Conservation (phyloP, 2,113 vertebrate species). For the Salvelinus alpinus region DNA sequence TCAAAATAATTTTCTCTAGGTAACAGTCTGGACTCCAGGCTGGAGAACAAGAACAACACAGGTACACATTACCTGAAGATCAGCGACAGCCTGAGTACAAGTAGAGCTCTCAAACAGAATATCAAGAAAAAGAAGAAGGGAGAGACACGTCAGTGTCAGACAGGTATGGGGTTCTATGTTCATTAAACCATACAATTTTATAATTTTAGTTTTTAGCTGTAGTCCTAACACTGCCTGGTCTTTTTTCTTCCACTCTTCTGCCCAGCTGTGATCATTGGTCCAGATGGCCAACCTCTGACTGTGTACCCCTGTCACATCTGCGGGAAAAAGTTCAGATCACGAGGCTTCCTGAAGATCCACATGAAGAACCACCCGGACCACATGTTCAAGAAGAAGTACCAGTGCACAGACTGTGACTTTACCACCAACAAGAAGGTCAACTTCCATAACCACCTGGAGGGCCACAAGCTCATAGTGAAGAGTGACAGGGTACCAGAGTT, state of each 20-base stretch:
- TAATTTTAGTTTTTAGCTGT: too few relatives aligned
- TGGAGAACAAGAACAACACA: conserved; percentile 81
- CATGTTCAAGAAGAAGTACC: conserved; percentile 87
- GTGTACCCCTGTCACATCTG: conserved; percentile 91
- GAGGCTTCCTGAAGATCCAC: conserved; percentile 89
- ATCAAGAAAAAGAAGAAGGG: conserved; percentile 83
- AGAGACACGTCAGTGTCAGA: conserved; percentile 86
- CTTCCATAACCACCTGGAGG: conserved; percentile 90
- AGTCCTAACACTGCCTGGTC: neutral
- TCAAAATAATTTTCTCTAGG: neutral
- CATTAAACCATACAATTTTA: neutral
- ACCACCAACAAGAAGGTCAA: conserved; percentile 90
- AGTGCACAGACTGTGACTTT: conserved; percentile 90
- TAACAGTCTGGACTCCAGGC: conserved; percentile 3
- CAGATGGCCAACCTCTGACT: conserved; percentile 87
- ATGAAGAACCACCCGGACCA: conserved; percentile 91
- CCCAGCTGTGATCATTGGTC: conserved; percentile 89
- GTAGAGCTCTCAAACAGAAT: conserved; percentile 83
- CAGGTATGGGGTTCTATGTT: conserved; percentile 68
- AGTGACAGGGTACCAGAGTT: conserved; percentile 81
- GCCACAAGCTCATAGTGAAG: conserved; percentile 88
- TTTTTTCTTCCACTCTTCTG: neutral
- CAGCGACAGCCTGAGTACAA: conserved; percentile 80
- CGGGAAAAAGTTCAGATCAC: conserved; percentile 91
- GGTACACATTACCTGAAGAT: conserved; percentile 85